Evolutionary conservation across 2,888 invertebrate species (phyloP).

Genomic region (Stenotaenia linearis): DNA sequence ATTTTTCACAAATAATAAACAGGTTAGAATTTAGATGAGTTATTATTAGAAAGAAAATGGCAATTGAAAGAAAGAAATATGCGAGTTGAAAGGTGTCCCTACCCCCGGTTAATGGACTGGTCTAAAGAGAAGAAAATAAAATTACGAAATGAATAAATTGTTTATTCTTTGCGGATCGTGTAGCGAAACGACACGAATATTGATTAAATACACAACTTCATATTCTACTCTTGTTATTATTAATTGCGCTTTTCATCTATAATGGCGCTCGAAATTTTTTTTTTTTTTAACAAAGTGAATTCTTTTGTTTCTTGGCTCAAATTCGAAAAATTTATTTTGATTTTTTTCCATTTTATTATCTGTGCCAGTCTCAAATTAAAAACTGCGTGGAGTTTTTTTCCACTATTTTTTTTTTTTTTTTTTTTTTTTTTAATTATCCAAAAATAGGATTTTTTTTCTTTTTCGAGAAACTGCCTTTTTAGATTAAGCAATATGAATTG

Average conservation of each 20-base stretch:
- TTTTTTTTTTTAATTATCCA: background rate
- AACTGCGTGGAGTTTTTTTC: slow-evolving; percentile 1
- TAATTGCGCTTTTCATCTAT: slow-evolving; percentile 1
- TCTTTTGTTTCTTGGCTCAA: background rate
- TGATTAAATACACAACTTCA: slow-evolving; percentile 24
- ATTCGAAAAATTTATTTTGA: background rate
- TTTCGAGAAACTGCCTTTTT: background rate
- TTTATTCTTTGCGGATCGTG: slow-evolving; percentile 21
- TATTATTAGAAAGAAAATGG: slow-evolving; percentile 10
- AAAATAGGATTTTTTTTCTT: background rate
- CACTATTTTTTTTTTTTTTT: background rate
- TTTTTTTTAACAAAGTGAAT: background rate
- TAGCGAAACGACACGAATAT: slow-evolving; percentile 26
- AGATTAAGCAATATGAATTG: no score
- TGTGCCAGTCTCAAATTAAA: slow-evolving; percentile 16
- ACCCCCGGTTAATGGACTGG: background rate
- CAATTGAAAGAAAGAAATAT: background rate
- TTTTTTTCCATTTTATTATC: background rate
- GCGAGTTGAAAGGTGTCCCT: background rate
- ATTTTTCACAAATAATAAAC: background rate
- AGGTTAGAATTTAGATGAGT: slow-evolving; percentile 10
- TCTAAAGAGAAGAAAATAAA: slow-evolving; percentile 26
- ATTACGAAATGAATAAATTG: slow-evolving; percentile 26
- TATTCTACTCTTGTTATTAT: slow-evolving; percentile 3
- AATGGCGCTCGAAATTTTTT: background rate